Percentiles rank a stretch among this genome's conserved stretches.
Evolutionary conservation across 2,797 vertebrate genomes (phyloP).

Genomic region (Rallus crepitans): DNA sequence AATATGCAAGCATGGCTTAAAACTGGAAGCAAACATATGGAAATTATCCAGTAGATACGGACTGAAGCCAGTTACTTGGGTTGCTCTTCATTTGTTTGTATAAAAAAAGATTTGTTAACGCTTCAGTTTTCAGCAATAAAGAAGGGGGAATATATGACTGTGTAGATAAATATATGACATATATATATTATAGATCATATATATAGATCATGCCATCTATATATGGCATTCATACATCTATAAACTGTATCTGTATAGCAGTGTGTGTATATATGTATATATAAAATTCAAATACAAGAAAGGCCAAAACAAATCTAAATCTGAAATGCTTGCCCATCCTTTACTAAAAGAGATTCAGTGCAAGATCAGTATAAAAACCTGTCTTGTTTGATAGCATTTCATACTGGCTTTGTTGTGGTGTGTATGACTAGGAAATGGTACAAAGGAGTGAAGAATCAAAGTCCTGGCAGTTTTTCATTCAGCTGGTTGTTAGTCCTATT

Average conservation of each 20-base stretch:
- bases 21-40: conserved; percentile 82
- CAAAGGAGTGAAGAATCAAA: background rate
- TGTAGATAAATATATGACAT: background rate
- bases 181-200: background rate
- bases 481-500: conserved; percentile 26
- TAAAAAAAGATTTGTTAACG: conserved; percentile 67
- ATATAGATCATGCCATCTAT: background rate
- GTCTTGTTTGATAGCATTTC: background rate
- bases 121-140: conserved; percentile 69
- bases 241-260: background rate
- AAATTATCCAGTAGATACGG: conserved; percentile 67
- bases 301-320: background rate
- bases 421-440: background rate
- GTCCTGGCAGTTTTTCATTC: conserved; percentile 34
- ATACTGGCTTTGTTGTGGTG: background rate
- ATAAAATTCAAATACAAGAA: background rate
- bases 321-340: background rate
- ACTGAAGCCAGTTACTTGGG: conserved; percentile 67
- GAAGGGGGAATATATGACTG: background rate
- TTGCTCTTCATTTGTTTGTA: conserved; percentile 72
- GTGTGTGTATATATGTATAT: background rate
- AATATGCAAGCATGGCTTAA: conserved; percentile 87
- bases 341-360: background rate
- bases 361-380: background rate
- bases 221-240: background rate